A percentile compares a stretch with the other conserved stretches of the same genome.
These are phyloP conservation scores for Drosophila aldrichi DNA, from an alignment of 2,888 invertebrate genomes.

Conservation along the genomic window DNA sequence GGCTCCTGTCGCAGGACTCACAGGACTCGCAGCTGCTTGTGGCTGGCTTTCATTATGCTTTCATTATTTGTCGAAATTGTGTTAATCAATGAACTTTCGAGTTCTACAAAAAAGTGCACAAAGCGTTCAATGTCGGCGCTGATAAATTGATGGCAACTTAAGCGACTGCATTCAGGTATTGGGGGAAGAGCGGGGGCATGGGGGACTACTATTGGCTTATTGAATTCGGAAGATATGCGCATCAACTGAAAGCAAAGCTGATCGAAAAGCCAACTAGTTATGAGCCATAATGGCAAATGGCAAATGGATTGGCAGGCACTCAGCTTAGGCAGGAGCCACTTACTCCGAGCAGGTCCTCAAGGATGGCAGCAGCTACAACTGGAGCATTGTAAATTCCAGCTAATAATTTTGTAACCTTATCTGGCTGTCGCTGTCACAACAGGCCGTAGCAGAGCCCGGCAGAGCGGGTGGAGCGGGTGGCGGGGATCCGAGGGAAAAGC, in stretches of 20 bases:
- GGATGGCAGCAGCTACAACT: constrained; percentile 44
- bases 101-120: constrained; percentile 51
- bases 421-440: constrained; percentile 66
- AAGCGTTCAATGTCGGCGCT: constrained; percentile 28
- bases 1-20: constrained; percentile 27
- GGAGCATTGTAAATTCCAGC: constrained; percentile 78
- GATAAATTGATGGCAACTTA: constrained; percentile 65
- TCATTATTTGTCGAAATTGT: constrained; percentile 78
- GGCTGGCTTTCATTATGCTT: constrained; percentile 66
- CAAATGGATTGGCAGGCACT: constrained; percentile 22
- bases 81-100: constrained; percentile 69
- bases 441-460: constrained; percentile 1
- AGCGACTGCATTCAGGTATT: constrained; percentile 10
- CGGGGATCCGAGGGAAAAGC: constrained; percentile 50
- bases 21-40: constrained; percentile 23
- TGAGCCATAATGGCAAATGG: constrained; percentile 31
- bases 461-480: neutral
- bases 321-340: constrained; percentile 11
- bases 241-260: constrained; percentile 23
- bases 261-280: constrained; percentile 29
- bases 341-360: constrained; percentile 5
- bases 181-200: neutral
- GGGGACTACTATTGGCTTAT: constrained; percentile 34
- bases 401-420: constrained; percentile 84
- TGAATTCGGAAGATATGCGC: constrained; percentile 45